Base-by-base conservation (phyloP, 2,888 invertebrate genomes). In the Erebia epiphron region DNA sequence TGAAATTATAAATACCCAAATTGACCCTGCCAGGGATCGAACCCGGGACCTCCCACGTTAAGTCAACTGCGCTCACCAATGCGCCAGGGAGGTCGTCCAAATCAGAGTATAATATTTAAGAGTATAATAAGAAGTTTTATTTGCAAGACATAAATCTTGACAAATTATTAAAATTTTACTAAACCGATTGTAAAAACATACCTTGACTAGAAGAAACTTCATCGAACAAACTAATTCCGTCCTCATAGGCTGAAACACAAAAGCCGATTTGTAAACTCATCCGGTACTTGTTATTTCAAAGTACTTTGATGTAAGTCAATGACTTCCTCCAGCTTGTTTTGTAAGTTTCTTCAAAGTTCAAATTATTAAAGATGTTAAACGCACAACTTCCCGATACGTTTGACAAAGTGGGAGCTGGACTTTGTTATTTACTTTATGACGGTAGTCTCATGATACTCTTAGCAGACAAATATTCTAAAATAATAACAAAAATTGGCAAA, bases 181-280 rank as follows among this genome's bases (percentile, higher is more conserved):
- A 21, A 21, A 21, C 35, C 35, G 35, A 5, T 35, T 35, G 5
- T 35, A 35, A 46, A 4, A 54, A 13, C 49, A 79, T 76, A 91
- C 92, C 90, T 87, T 92, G 91, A 76, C 88, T 87, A 1, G 84
- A 84, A 64, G 83, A 79, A 13, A 79, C 76, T 62, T 83, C 79
- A 60, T 85, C 83, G 56, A 82, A 66, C 21, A 85, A 49, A 65
- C 82, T 83, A 10, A 82, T 76, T 0, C 91, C 91, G 70, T 92
- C 91, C 71, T 89, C 89, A 72, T 88, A 92, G 69, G 86, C 92
- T 92, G 77, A n/a, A 80, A 80, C 49, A 69, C 69, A 46, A 58
- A 61, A 18, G 56, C 21, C 10, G 56, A 13, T 14, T 54, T 13
- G 21, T 56, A 5, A 56, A 21, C 21, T 21, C 21, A 21, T 10